Percentiles rank a stretch among this genome's conserved stretches.
phyloP scores from a whole-genome alignment of 2,797 vertebrate genomes.

The Buceros bicornis region DNA sequence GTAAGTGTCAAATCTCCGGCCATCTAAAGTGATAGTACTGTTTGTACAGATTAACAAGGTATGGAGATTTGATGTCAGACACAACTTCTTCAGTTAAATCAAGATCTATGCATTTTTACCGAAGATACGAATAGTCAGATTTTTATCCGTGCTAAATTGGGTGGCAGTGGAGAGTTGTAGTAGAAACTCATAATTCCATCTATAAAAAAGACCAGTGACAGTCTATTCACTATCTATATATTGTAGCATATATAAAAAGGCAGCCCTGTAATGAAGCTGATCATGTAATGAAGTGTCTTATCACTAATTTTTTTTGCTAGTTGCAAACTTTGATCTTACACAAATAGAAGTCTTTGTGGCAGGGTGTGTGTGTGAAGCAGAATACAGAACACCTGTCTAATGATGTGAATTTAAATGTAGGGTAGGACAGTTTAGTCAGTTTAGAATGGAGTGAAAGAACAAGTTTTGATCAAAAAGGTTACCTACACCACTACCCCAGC shows the following conservation, averaged over 20 bases:
- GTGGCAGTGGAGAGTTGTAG: neutral
- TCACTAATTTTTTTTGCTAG: neutral
- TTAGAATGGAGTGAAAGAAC: neutral
- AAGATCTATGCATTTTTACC: neutral
- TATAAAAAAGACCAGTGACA: neutral
- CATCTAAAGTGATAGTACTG: neutral
- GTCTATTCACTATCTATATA: neutral
- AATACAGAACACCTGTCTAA: neutral
- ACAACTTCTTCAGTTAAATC: neutral
- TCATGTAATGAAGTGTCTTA: neutral
- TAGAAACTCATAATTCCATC: too few relatives aligned
- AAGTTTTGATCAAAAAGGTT: neutral
- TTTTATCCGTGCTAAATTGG: neutral
- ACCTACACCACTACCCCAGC: neutral
- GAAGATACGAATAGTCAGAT: neutral
- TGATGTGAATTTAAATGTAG: neutral
- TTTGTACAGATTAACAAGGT: too few relatives aligned
- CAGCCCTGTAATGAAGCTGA: neutral
- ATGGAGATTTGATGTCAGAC: neutral
- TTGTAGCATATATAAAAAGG: neutral
- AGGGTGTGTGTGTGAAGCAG: neutral
- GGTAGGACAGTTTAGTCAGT: too few relatives aligned
- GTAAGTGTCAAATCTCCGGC: neutral
- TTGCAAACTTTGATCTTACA: neutral
- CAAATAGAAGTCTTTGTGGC: neutral